Evolutionary conservation across 23 tunicate genomes (phyloP).

Genomic region (Halocynthia roretzi): DNA sequence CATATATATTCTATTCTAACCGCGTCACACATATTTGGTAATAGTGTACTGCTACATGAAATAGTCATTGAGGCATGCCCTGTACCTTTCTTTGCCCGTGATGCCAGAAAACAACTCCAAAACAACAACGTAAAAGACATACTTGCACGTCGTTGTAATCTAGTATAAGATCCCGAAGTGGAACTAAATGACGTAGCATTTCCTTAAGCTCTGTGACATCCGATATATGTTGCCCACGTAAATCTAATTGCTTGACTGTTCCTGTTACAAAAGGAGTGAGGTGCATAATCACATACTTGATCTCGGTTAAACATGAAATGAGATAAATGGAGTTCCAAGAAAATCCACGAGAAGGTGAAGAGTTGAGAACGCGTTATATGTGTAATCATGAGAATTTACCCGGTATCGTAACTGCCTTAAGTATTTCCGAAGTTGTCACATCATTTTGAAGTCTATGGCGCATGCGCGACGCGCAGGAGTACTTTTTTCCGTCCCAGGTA

Average conservation of each 20-base stretch:
- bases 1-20: no score
- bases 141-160: conserved; percentile 37
- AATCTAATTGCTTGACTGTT: conserved; percentile 11
- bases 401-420: neutral
- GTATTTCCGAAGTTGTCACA: neutral
- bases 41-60: no score
- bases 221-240: conserved; percentile 14
- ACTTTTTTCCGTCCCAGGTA: conserved; percentile 6
- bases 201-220: conserved; percentile 15
- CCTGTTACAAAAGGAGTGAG: conserved; percentile 10
- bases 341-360: no score
- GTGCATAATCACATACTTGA: no score
- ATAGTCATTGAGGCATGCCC: no score
- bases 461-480: conserved; percentile 1
- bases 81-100: no score
- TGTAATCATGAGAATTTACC: neutral
- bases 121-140: neutral
- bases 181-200: conserved; percentile 19
- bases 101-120: neutral
- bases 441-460: neutral
- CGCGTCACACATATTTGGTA: no score
- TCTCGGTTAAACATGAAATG: no score
- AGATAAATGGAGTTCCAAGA: no score
- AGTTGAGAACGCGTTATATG: no score
- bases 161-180: conserved; percentile 12